A percentile compares a stretch with the other conserved stretches of the same genome.
Conservation (phyloP, 2,888 invertebrate genomes). For the Balanococcus diminutus region DNA sequence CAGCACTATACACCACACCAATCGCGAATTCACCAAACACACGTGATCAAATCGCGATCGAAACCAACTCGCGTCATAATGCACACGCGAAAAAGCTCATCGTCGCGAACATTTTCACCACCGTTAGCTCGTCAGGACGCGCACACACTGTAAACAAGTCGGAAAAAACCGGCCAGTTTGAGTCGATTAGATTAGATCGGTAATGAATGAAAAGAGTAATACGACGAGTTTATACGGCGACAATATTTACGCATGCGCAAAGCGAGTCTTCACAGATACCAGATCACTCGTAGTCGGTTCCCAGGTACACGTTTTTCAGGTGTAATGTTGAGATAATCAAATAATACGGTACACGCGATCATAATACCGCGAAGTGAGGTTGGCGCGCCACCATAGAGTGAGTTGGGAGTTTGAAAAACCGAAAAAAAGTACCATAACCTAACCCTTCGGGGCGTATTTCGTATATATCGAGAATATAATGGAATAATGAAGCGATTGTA, state of each 20-base stretch:
- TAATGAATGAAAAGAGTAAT: not conserved
- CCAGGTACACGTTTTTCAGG: not conserved
- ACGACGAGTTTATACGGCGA: not conserved
- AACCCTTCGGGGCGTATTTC: slow-evolving; percentile 15
- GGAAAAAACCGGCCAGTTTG: not conserved
- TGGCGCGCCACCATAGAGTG: not conserved
- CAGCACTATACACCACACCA: not conserved
- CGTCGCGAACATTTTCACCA: slow-evolving; percentile 1
- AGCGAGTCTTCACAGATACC: not conserved
- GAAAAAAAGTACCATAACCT: not conserved
- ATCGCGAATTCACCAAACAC: not conserved
- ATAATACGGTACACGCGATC: not conserved
- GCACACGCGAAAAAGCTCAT: not conserved
- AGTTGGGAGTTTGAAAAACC: not conserved
- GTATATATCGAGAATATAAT: slow-evolving; percentile 29
- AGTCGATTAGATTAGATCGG: slow-evolving; percentile 1
- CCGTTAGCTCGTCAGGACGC: not conserved
- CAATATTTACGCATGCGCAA: not conserved
- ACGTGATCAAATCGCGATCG: not conserved
- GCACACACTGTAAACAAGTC: slow-evolving; percentile 5
- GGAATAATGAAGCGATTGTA: slow-evolving; percentile 34
- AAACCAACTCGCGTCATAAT: not conserved
- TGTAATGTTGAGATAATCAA: not conserved
- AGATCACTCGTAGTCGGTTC: not conserved
- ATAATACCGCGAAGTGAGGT: not conserved